phyloP scores from a whole-genome alignment of 2,113 vertebrate species.

The Cephalopterus ornatus region DNA sequence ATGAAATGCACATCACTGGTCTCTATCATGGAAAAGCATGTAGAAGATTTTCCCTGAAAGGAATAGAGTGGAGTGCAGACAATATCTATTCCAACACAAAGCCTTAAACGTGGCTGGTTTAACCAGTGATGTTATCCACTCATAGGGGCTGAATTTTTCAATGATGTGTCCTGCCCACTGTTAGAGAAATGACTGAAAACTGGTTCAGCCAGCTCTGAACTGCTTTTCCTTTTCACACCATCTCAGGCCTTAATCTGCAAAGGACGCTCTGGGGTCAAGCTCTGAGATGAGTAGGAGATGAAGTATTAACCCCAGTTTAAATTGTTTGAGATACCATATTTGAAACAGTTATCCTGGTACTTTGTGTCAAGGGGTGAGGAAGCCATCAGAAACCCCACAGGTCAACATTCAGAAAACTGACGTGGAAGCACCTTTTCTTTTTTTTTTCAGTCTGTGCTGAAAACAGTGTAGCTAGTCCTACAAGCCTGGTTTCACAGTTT shows the following conservation, averaged over 20 bases:
- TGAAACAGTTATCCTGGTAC: background rate
- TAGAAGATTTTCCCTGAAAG: background rate
- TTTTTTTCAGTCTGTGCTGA: background rate
- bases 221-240: background rate
- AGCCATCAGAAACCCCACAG: rapidly evolving
- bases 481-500: background rate
- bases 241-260: background rate
- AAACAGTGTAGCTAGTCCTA: background rate
- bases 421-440: background rate
- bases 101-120: background rate
- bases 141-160: background rate
- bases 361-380: background rate
- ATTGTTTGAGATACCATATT: background rate
- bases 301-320: background rate
- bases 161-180: background rate
- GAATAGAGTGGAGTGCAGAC: background rate
- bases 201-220: background rate
- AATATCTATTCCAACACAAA: background rate
- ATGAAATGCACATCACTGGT: background rate
- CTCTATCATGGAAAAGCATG: background rate
- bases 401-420: background rate
- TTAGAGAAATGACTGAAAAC: background rate
- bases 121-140: background rate
- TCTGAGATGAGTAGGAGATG: background rate
- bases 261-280: background rate